Evolutionary conservation across 2,888 invertebrate species (phyloP).

Genomic region (Zygogramma bicolorata): DNA sequence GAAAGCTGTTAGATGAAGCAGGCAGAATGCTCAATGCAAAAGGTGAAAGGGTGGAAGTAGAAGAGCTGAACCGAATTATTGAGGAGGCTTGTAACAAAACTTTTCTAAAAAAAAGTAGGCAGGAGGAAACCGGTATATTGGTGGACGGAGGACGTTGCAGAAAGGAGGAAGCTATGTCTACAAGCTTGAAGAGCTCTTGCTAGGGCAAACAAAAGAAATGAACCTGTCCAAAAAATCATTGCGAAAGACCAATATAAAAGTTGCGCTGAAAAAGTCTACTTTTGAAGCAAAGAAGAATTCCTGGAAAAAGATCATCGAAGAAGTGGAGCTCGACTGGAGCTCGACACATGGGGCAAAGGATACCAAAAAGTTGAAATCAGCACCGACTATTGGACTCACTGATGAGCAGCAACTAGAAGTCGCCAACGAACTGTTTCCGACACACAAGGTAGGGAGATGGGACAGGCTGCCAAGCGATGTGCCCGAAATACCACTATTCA

Average conservation of each 20-base stretch:
- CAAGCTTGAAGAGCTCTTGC: too few relatives aligned
- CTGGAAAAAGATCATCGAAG: conserved; percentile 29
- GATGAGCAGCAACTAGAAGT: conserved; percentile 12
- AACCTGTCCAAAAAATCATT: too few relatives aligned
- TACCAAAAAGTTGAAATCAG: conserved; percentile 8
- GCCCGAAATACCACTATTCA: too few relatives aligned
- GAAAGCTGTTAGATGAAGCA: neutral
- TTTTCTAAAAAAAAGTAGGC: neutral
- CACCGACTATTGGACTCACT: neutral
- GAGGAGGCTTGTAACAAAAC: neutral
- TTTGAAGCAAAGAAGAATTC: conserved; percentile 14
- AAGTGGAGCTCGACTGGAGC: conserved; percentile 26
- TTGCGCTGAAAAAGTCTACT: conserved; percentile 1
- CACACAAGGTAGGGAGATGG: conserved; percentile 14
- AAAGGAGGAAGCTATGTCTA: too few relatives aligned
- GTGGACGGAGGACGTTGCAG: too few relatives aligned
- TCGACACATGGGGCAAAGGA: too few relatives aligned
- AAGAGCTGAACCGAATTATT: neutral
- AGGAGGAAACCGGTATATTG: neutral
- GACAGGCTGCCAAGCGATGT: conserved; percentile 10
- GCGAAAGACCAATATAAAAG: neutral
- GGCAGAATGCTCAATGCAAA: neutral
- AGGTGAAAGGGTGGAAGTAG: too few relatives aligned
- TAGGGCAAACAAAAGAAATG: too few relatives aligned
- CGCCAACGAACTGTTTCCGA: conserved; percentile 19